Evolutionary conservation across 2,797 vertebrate genomes (phyloP).

Genomic region (Rhinoraja longicauda): DNA sequence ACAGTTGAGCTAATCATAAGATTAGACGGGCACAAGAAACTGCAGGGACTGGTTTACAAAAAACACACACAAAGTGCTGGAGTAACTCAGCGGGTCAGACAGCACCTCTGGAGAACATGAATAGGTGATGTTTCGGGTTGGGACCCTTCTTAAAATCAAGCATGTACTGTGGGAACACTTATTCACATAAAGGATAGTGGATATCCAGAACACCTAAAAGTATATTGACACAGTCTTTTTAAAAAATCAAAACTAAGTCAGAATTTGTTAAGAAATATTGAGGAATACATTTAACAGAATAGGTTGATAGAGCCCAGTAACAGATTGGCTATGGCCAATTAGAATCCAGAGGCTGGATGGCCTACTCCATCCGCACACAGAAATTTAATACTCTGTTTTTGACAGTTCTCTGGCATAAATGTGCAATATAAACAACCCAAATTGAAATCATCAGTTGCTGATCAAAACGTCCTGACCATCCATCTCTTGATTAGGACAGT

Average conservation of each 20-base stretch:
- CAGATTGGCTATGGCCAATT: not conserved
- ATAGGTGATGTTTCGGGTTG: not conserved
- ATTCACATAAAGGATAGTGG: not conserved
- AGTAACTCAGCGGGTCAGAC: too few relatives aligned
- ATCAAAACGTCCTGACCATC: not conserved
- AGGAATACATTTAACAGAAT: not conserved
- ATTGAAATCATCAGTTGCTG: not conserved
- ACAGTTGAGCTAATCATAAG: not conserved
- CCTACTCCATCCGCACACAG: not conserved
- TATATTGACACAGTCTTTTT: not conserved
- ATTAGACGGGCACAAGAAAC: not conserved
- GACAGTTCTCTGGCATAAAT: not conserved
- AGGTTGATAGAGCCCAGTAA: not conserved
- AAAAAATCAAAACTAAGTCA: not conserved
- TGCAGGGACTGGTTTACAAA: too few relatives aligned
- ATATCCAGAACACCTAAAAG: not conserved
- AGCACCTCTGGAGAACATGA: not conserved
- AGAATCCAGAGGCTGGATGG: not conserved
- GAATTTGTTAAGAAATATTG: not conserved
- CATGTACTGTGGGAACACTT: too few relatives aligned
- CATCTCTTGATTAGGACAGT: not conserved
- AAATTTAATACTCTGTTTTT: not conserved
- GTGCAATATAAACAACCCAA: not conserved
- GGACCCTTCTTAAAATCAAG: too few relatives aligned
- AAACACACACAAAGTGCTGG: too few relatives aligned